These are phyloP conservation scores for Amphilophus citrinellus DNA, from an alignment of 2,113 vertebrate species.

Conservation along the genomic window DNA sequence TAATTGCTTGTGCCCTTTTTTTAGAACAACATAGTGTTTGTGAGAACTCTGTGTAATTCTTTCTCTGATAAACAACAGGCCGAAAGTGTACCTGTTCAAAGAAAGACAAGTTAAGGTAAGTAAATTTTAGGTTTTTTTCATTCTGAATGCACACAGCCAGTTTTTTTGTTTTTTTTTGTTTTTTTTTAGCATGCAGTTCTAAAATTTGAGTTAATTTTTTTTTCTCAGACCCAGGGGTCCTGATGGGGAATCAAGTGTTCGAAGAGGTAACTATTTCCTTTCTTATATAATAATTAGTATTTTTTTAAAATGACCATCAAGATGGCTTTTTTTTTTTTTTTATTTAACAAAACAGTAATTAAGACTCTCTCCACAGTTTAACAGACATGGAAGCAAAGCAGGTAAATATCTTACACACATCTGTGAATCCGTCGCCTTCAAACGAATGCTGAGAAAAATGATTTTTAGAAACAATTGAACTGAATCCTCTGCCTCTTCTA, in stretches of 20 bases:
- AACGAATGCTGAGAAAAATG: background rate
- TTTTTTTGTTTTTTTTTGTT: background rate
- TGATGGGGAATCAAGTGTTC: constrained; percentile 78
- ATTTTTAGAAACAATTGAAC: background rate
- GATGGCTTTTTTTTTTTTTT: background rate
- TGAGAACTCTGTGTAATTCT: background rate
- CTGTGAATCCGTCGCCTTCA: background rate
- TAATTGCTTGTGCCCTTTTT: background rate
- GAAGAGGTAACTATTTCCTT: constrained; percentile 74
- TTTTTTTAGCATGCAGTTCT: background rate
- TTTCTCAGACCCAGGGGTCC: constrained; percentile 69
- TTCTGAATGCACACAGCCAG: background rate
- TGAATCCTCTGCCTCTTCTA: background rate
- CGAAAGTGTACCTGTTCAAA: constrained; percentile 87
- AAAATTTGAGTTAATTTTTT: background rate
- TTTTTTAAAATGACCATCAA: background rate
- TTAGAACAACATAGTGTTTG: background rate
- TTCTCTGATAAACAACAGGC: constrained; percentile 67
- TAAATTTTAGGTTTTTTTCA: background rate
- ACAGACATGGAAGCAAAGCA: background rate
- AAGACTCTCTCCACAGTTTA: constrained; percentile 40
- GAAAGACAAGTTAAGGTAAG: constrained; percentile 84
- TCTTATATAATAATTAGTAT: background rate
- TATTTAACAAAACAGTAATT: background rate
- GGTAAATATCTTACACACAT: constrained; percentile 32